Conservation (phyloP, 64 coral and sea anemone species). For the Dendronephthya gigantea region DNA sequence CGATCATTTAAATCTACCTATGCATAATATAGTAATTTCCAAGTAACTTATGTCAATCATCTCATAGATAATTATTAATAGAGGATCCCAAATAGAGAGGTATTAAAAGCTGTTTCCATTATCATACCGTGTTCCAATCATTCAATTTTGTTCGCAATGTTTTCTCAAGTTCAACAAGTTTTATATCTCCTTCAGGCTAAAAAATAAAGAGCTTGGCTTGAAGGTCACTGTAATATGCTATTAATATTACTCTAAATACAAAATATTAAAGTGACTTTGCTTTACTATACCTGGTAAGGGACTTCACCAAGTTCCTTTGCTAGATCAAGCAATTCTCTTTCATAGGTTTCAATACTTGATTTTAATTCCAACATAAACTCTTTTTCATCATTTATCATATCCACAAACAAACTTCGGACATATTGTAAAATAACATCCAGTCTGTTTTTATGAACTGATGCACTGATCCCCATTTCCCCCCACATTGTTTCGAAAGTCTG, state of each 20-base stretch:
- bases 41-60: no score
- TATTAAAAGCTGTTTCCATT: no score
- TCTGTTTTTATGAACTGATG: slow-evolving; percentile 21
- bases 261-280: neutral
- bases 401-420: slow-evolving; percentile 3
- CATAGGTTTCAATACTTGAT: slow-evolving; percentile 1
- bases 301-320: slow-evolving; percentile 13
- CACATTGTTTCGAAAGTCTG: neutral
- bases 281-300: slow-evolving; percentile 3
- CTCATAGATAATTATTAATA: no score
- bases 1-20: no score
- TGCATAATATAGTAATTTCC: no score
- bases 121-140: slow-evolving; percentile 6
- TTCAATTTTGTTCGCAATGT: neutral
- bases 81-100: no score
- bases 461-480: neutral
- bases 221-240: no score
- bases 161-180: slow-evolving; percentile 13
- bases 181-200: slow-evolving; percentile 9
- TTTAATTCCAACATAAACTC: neutral
- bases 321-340: neutral
- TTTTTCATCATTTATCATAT: slow-evolving; percentile 14
- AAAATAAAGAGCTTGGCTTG: neutral
- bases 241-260: no score
- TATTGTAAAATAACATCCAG: neutral